Conservation (phyloP, 2,113 vertebrate genomes). For the Rissa tridactyla region DNA sequence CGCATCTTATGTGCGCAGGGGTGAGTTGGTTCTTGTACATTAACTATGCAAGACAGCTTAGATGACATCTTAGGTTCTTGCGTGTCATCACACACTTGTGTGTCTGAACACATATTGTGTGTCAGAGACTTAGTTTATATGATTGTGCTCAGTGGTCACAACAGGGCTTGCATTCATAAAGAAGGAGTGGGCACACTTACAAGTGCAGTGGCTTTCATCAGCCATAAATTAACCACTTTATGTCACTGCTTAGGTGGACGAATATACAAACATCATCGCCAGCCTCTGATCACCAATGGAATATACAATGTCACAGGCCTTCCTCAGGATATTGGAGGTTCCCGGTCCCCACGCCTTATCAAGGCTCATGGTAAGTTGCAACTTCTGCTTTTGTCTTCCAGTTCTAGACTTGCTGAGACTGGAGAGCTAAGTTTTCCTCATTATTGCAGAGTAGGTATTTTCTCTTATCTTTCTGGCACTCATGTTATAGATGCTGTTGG, state of each 20-base stretch:
- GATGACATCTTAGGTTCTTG: not conserved
- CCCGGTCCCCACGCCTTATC: constrained; percentile 74
- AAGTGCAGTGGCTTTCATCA: not conserved
- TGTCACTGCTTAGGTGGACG: constrained; percentile 61
- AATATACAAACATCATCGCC: constrained; percentile 75
- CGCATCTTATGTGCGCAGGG: fast-evolving
- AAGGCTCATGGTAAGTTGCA: constrained; percentile 81
- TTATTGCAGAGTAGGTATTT: not conserved
- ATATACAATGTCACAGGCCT: constrained; percentile 67
- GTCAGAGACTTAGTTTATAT: not conserved
- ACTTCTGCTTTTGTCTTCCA: not conserved
- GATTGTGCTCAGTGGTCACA: not conserved
- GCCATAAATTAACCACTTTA: not conserved
- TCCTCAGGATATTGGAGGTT: constrained; percentile 76
- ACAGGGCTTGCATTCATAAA: not conserved
- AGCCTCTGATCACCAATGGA: constrained; percentile 80
- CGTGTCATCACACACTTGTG: too few species aligned
- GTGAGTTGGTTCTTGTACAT: not conserved
- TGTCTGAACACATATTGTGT: too few species aligned
- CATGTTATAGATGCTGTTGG: fast-evolving
- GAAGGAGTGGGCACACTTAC: not conserved
- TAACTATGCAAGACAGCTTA: not conserved
- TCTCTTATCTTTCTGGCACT: not conserved
- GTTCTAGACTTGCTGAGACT: not conserved
- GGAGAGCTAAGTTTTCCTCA: not conserved